These are phyloP conservation scores for Dipodomys ordii DNA, from an alignment of 2,113 vertebrate genomes.

Conservation along the genomic window DNA sequence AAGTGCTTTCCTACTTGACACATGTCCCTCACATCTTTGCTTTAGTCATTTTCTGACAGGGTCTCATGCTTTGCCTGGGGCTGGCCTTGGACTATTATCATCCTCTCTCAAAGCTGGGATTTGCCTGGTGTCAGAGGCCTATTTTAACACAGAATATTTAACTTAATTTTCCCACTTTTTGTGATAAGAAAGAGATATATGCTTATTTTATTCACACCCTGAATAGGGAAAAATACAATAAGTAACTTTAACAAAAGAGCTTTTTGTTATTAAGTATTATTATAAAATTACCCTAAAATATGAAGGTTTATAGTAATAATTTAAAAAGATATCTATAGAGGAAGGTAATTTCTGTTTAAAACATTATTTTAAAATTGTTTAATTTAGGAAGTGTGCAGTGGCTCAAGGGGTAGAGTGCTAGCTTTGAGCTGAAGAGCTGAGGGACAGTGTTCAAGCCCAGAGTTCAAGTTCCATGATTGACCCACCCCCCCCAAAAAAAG, in stretches of 20 bases:
- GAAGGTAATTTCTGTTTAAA: background rate
- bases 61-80: too few species aligned
- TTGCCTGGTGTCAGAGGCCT: background rate
- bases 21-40: too few species aligned
- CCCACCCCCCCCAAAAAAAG: too few species aligned
- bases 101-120: too few species aligned
- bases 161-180: background rate
- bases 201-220: background rate
- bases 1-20: too few species aligned
- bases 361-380: background rate
- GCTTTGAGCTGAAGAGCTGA: too few species aligned
- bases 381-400: too few species aligned
- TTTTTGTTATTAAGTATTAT: background rate
- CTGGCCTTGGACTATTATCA: too few species aligned
- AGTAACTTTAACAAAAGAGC: constrained; percentile 21
- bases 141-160: background rate
- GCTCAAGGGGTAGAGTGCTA: too few species aligned
- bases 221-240: background rate
- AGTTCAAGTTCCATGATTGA: too few species aligned
- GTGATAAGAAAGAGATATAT: background rate
- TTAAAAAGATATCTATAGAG: background rate
- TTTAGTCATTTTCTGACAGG: too few species aligned
- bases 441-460: too few species aligned
- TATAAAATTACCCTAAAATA: constrained; percentile 44
- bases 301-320: background rate